Evolutionary conservation across 2,888 invertebrate genomes (phyloP).

Genomic region (Chorisops tibialis): DNA sequence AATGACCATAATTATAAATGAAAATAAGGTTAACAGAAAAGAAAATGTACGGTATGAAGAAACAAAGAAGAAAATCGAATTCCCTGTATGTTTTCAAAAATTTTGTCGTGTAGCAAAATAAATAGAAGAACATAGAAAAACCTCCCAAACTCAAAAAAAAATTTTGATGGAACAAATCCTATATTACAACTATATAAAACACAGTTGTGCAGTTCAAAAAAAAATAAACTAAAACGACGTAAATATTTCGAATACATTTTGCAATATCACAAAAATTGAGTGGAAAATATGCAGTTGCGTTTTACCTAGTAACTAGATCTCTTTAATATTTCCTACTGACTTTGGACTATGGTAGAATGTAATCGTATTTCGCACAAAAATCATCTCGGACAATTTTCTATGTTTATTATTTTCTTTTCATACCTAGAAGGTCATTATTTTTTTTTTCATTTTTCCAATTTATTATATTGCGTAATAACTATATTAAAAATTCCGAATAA

Average conservation of each 20-base stretch:
- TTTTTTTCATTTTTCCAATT: slow-evolving; percentile 9
- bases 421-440: slow-evolving; percentile 5
- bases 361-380: not conserved
- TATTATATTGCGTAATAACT: not conserved
- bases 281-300: no score
- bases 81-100: slow-evolving; percentile 3
- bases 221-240: no score
- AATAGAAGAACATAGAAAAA: not conserved
- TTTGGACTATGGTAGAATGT: not conserved
- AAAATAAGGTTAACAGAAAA: not conserved
- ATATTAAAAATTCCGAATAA: not conserved
- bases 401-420: not conserved
- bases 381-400: not conserved
- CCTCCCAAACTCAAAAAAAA: slow-evolving; percentile 3
- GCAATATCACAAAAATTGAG: no score
- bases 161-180: not conserved
- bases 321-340: no score
- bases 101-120: not conserved
- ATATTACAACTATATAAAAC: no score
- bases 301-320: no score
- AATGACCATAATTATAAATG: not conserved
- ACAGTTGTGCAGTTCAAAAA: no score
- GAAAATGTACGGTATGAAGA: not conserved
- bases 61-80: not conserved
- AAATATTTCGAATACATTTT: no score